Percentiles rank a stretch among this genome's conserved stretches.
Evolutionary conservation across 2,888 invertebrate species (phyloP).

Genomic region (Ectemnius continuus): DNA sequence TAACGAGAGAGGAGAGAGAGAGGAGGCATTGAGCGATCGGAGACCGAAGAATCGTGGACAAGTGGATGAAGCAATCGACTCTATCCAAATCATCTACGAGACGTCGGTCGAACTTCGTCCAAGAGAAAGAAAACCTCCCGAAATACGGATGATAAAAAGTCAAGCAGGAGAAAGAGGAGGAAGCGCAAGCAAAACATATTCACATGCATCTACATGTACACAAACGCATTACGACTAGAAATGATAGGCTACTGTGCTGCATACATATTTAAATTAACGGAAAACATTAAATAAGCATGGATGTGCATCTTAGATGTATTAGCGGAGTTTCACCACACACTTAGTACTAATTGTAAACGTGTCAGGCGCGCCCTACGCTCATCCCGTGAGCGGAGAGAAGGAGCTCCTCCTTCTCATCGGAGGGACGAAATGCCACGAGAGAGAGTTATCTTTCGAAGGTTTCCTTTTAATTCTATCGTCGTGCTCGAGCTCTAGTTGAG

Average conservation of each 20-base stretch:
- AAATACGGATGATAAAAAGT: too few relatives aligned
- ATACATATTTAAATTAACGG: conserved; percentile 67
- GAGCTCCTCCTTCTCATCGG: background rate
- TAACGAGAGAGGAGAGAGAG: background rate
- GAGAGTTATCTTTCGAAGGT: background rate
- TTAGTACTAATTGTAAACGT: conserved; percentile 61
- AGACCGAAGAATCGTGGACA: background rate
- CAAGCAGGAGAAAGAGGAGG: background rate
- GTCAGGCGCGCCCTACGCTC: conserved; percentile 27
- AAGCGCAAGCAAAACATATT: conserved; percentile 20
- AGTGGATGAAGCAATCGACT: too few relatives aligned
- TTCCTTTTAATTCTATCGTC: background rate
- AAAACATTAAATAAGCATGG: conserved; percentile 69
- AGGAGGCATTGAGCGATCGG: background rate
- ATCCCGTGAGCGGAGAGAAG: conserved; percentile 29
- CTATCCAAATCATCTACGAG: too few relatives aligned
- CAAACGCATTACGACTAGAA: conserved; percentile 59
- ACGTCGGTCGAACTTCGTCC: too few relatives aligned
- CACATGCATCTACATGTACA: conserved; percentile 44
- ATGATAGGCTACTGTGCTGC: conserved; percentile 66
- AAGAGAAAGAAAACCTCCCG: too few relatives aligned
- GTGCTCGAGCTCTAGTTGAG: background rate
- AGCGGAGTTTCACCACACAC: conserved; percentile 63
- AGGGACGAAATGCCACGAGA: background rate
- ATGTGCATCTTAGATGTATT: conserved; percentile 70